Percentiles rank a stretch among this genome's conserved stretches.
phyloP scores from a whole-genome alignment of 2,797 vertebrate genomes.

The Menidia menidia region DNA sequence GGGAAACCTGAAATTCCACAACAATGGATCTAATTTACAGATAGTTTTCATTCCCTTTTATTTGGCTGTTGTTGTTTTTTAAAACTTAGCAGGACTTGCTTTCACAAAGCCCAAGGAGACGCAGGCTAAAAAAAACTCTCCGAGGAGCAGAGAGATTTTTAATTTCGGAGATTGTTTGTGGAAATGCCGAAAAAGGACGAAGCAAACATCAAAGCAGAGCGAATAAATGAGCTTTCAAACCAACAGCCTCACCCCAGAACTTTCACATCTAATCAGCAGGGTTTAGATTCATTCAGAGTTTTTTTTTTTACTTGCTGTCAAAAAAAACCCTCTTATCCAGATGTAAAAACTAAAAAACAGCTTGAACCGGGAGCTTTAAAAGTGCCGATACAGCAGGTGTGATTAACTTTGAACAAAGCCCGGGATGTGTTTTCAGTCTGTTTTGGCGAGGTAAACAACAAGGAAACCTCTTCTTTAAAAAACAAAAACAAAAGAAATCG shows the following conservation, averaged over 20 bases:
- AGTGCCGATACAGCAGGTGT: not conserved
- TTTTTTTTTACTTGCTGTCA: not conserved
- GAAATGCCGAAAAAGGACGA: not conserved
- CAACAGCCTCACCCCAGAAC: no score
- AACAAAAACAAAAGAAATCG: not conserved
- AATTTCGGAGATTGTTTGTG: not conserved
- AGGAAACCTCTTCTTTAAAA: not conserved
- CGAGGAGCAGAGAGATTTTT: not conserved
- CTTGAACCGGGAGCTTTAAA: not conserved
- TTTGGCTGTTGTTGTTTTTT: not conserved
- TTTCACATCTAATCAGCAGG: no score
- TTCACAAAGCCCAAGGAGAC: not conserved
- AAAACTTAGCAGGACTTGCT: conserved; percentile 1
- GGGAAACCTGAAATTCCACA: not conserved
- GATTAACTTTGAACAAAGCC: conserved; percentile 2
- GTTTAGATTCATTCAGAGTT: not conserved
- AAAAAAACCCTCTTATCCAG: not conserved
- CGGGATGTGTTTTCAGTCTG: not conserved
- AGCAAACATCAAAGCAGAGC: not conserved
- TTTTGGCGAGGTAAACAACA: not conserved
- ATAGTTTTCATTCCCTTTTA: not conserved
- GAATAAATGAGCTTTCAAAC: not conserved
- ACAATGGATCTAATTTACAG: not conserved
- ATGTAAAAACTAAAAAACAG: not conserved
- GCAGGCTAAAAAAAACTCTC: not conserved